Percentiles rank a stretch among this genome's conserved stretches.
These are phyloP conservation scores for Heterochromis multidens DNA, from an alignment of 2,113 vertebrate species.

Conservation along the genomic window DNA sequence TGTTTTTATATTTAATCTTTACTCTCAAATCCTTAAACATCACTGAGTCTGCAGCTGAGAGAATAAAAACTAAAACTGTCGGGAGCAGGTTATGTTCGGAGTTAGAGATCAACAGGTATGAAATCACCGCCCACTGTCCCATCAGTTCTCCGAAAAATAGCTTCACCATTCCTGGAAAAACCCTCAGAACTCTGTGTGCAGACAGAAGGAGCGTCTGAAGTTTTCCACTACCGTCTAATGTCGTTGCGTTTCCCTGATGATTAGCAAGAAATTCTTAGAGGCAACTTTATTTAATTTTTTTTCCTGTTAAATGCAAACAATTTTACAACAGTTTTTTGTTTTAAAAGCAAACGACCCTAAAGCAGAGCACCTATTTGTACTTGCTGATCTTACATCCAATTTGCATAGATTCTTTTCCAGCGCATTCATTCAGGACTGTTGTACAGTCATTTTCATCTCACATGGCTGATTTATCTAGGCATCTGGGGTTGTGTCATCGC, in stretches of 20 bases:
- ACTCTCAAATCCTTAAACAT: too few relatives aligned
- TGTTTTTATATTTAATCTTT: too few relatives aligned
- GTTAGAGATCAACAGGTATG: background rate
- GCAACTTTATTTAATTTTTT: background rate
- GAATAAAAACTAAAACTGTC: too few relatives aligned
- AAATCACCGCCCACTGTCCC: background rate
- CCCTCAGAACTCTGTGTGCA: background rate
- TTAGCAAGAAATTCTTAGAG: accelerated
- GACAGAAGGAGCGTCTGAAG: background rate
- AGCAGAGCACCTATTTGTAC: background rate
- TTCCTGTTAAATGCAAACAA: background rate
- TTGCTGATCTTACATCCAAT: background rate
- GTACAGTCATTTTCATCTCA: too few relatives aligned
- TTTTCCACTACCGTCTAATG: accelerated
- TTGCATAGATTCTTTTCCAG: too few relatives aligned
- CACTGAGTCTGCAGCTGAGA: too few relatives aligned
- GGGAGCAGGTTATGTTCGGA: too few relatives aligned
- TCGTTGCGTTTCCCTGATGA: background rate
- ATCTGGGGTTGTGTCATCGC: too few relatives aligned
- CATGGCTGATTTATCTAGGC: too few relatives aligned
- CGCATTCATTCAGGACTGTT: too few relatives aligned
- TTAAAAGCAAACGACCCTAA: background rate
- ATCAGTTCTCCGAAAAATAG: background rate
- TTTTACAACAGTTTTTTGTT: background rate
- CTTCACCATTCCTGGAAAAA: background rate